Conservation (phyloP, 2,797 vertebrate species). For the Argya squamiceps region DNA sequence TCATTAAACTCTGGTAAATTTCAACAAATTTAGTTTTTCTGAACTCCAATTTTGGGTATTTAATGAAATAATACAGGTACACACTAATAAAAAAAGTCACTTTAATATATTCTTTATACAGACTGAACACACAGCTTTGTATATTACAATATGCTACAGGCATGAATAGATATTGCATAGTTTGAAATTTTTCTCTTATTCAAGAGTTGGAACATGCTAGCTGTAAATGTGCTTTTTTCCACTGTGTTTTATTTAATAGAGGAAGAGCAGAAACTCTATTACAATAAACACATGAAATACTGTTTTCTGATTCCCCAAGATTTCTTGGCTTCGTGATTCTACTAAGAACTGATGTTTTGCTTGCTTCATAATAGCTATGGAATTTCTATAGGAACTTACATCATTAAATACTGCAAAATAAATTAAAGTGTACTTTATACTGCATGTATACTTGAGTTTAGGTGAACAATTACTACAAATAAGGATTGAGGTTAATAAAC, state of each 20-base stretch:
- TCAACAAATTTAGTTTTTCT: not conserved
- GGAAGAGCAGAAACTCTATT: not conserved
- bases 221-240: not conserved
- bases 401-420: not conserved
- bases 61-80: not conserved
- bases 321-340: not conserved
- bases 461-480: not conserved
- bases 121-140: not conserved
- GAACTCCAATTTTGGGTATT: not conserved
- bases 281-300: not conserved
- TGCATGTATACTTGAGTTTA: not conserved
- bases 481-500: not conserved
- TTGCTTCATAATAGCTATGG: not conserved
- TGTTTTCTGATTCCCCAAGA: not conserved
- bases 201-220: not conserved
- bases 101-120: constrained; percentile 23
- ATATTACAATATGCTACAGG: not conserved
- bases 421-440: not conserved
- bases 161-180: not conserved
- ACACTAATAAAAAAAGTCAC: not conserved
- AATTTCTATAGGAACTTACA: not conserved
- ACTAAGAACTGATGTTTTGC: not conserved
- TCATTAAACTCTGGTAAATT: not conserved
- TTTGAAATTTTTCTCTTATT: not conserved
- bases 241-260: not conserved